These are phyloP conservation scores for Echinops telfairi DNA, from an alignment of 2,113 vertebrate species.

Conservation along the genomic window DNA sequence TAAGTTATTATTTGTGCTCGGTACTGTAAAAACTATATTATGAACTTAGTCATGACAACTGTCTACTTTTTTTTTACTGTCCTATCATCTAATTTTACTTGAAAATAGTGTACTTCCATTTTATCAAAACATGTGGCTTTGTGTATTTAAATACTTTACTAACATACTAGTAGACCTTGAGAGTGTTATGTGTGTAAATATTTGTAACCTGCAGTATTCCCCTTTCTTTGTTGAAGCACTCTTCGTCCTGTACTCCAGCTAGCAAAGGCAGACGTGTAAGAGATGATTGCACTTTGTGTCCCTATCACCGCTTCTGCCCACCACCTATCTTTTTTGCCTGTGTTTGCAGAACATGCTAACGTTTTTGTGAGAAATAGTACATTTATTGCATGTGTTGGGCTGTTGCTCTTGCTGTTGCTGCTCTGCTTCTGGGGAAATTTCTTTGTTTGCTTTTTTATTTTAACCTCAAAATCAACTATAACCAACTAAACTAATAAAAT, in stretches of 20 bases:
- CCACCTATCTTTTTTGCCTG: constrained; percentile 83
- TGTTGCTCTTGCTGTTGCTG: constrained; percentile 79
- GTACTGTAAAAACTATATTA: background rate
- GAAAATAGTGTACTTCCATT: constrained; percentile 48
- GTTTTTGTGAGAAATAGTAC: constrained; percentile 75
- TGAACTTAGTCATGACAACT: background rate
- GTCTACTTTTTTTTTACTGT: constrained; percentile 29
- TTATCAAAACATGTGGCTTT: constrained; percentile 57
- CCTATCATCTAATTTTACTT: constrained; percentile 40
- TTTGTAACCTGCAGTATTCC: constrained; percentile 89
- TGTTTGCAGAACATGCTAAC: constrained; percentile 80
- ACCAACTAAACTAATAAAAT: constrained; percentile 65
- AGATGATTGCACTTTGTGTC: constrained; percentile 88
- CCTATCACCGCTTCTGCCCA: constrained; percentile 50
- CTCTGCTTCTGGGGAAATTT: constrained; percentile 68
- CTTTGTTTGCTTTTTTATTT: constrained; percentile 77
- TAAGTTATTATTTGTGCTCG: background rate
- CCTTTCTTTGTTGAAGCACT: constrained; percentile 95
- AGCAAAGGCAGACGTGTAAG: constrained; percentile 99
- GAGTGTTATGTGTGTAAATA: constrained; percentile 68
- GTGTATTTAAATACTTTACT: constrained; percentile 67
- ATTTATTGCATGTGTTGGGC: constrained; percentile 85
- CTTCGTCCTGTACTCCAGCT: constrained; percentile 96
- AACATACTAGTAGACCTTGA: background rate
- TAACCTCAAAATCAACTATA: constrained; percentile 77